phyloP scores from a whole-genome alignment of 2,113 vertebrate genomes.

The Limnothrissa miodon region DNA sequence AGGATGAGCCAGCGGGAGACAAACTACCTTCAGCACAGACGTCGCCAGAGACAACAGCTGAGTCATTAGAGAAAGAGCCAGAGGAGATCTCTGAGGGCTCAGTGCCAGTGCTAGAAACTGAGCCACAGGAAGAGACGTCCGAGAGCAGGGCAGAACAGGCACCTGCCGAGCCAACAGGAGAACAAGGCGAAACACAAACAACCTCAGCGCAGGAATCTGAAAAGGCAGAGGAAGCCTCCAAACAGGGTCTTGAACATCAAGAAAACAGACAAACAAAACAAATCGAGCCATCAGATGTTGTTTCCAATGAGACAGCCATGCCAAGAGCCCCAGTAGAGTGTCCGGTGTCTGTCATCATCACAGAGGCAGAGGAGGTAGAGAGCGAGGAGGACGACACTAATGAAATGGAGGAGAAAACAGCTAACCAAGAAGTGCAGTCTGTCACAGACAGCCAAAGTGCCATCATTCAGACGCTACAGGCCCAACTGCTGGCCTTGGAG shows the following conservation, averaged over 20 bases:
- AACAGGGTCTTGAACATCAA: background rate
- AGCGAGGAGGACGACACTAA: slow-evolving; percentile 24
- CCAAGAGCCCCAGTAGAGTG: slow-evolving; percentile 34
- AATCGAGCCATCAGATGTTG: slow-evolving; percentile 31
- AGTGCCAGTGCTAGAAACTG: slow-evolving; percentile 24
- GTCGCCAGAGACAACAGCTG: slow-evolving; percentile 35
- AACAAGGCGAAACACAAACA: slow-evolving; percentile 46
- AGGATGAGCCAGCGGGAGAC: slow-evolving; percentile 37
- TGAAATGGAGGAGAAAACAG: slow-evolving; percentile 24
- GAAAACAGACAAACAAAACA: slow-evolving; percentile 25
- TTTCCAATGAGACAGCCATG: slow-evolving; percentile 19
- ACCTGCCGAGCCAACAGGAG: slow-evolving; percentile 39
- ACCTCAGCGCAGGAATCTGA: slow-evolving; percentile 35
- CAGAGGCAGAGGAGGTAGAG: background rate
- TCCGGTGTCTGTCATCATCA: background rate
- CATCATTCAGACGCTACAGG: slow-evolving; percentile 64
- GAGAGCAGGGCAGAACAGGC: slow-evolving; percentile 46
- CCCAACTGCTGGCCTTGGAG: slow-evolving; percentile 77
- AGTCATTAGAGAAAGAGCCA: slow-evolving; percentile 23
- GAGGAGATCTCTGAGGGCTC: slow-evolving; percentile 52
- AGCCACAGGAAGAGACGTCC: slow-evolving; percentile 42
- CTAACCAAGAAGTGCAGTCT: slow-evolving; percentile 34
- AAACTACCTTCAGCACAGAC: slow-evolving; percentile 34
- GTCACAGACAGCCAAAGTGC: background rate
- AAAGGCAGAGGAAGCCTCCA: background rate